These are phyloP conservation scores for Eudyptes chrysolophus DNA, from an alignment of 2,113 vertebrate species.

Conservation along the genomic window DNA sequence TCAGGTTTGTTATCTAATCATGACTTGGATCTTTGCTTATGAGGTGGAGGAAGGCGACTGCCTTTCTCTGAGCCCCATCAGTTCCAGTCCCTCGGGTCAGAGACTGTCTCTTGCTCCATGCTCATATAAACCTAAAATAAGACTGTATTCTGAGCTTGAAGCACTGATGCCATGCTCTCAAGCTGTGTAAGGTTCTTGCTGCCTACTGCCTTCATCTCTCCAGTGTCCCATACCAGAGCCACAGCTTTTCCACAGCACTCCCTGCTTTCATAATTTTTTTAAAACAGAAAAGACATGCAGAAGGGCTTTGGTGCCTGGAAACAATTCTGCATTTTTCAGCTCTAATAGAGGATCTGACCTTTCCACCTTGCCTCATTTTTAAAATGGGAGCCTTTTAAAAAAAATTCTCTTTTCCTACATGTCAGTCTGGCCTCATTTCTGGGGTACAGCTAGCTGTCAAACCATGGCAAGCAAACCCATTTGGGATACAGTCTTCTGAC, in stretches of 20 bases:
- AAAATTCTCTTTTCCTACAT: not conserved
- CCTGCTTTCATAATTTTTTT: not conserved
- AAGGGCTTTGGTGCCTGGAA: not conserved
- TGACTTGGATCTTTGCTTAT: not conserved
- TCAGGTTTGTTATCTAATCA: not conserved
- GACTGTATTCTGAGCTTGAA: not conserved
- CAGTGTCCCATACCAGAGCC: not conserved
- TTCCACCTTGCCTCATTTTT: not conserved
- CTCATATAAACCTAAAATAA: not conserved
- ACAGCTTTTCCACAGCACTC: not conserved
- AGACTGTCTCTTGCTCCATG: not conserved
- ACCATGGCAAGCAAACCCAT: not conserved
- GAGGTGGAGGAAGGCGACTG: not conserved
- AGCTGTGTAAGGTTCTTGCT: not conserved
- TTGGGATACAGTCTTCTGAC: not conserved
- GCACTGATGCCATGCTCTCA: not conserved
- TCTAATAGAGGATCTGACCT: not conserved
- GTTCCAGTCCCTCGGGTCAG: not conserved
- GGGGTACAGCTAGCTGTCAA: not conserved
- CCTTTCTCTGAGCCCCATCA: not conserved
- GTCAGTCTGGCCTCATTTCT: not conserved
- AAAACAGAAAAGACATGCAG: not conserved
- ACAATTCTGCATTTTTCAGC: not conserved
- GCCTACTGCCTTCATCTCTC: not conserved
- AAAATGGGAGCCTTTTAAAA: not conserved